A percentile compares a stretch with the other conserved stretches of the same genome.
Conservation (phyloP, 30 jellyfish, hydroid and myxozoan species). For the Turritopsis dohrnii region DNA sequence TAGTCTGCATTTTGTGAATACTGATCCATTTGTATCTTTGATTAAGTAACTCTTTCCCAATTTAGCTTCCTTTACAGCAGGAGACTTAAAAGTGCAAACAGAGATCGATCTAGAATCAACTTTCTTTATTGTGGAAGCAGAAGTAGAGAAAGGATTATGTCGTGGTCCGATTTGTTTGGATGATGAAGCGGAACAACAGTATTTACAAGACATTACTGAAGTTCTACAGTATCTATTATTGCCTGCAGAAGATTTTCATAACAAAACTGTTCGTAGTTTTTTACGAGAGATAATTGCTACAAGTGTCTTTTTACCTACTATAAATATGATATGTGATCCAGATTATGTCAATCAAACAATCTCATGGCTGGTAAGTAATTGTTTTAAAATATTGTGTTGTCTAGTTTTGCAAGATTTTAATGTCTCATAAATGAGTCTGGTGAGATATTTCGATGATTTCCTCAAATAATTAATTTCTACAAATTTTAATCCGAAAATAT, state of each 20-base stretch:
- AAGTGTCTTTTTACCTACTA: conserved; percentile 87
- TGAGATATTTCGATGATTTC: not conserved
- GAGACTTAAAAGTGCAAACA: conserved; percentile 46
- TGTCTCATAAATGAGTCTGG: not conserved
- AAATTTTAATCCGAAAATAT: too few relatives aligned
- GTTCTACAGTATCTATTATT: conserved; percentile 68
- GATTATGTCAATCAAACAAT: conserved; percentile 89
- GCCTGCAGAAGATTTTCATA: conserved; percentile 76
- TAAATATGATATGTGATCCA: conserved; percentile 87
- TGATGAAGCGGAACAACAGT: conserved; percentile 85
- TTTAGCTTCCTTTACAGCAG: conserved; percentile 25
- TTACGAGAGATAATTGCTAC: conserved; percentile 83
- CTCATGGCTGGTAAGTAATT: conserved; percentile 84
- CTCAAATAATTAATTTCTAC: not conserved
- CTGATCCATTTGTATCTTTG: not conserved
- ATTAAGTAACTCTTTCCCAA: not conserved
- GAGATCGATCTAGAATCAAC: conserved; percentile 53
- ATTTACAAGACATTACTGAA: conserved; percentile 86
- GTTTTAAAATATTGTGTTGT: too few relatives aligned
- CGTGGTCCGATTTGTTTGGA: conserved; percentile 71
- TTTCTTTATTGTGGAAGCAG: conserved; percentile 82
- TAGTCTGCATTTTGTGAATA: not conserved
- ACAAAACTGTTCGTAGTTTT: conserved; percentile 50
- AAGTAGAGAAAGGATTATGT: conserved; percentile 72
- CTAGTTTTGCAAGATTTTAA: too few relatives aligned